Evolutionary conservation across 53 echinoderm and acorn worm species (phyloP), one percentile per base, ranked within the genome.

Genomic region (Apostichopus leukothele): DNA sequence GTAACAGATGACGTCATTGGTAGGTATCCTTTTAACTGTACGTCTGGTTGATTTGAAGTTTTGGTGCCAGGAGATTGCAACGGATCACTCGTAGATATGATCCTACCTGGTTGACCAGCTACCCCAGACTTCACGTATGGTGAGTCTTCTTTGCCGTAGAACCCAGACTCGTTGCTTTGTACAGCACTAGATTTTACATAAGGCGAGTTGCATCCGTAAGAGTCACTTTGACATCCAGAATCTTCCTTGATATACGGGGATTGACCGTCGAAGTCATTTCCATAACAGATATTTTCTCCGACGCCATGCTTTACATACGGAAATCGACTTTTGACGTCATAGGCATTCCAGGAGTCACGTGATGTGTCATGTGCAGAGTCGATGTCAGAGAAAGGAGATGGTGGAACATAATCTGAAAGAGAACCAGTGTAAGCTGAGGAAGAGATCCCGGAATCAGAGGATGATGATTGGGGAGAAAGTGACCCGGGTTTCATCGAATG

Each of bases 381-480:
- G 50, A 39, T 12, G 13, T 52, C 77, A 76, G 50, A 76, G 50
- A 52, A 39, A 10, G 77, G 77, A 27, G 77, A 76, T 1, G 77
- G 11, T 26, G 77, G 77, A 8, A 76, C 77, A 8, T 27, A 76
- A 21, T 76, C 77, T 6, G 77, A 76, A 16, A 76, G 26, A 51
- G 77, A 52, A 39, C 77, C 77, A 11, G 77, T 76, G 77, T 76
- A 76, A 12, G 77, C 50, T 16, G 77, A 76, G 7, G 77, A 51
- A 39, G 77, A 76, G 26, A 76, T 76, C 12, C 77, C 77, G 7
- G 77, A 76, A 52, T 76, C 77, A 51, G 77, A 9, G 50, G 77
- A 76, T 13, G 50, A 50, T 7, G 77, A 76, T 21, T 76, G 77
- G 5, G 77, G 77, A 13, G 77, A 76, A 6, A 71, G 6, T 13